Evolutionary conservation across 2,113 vertebrate genomes (phyloP), one percentile per base, ranked within the genome.

Genomic region (Benitochromis conjunctus): DNA sequence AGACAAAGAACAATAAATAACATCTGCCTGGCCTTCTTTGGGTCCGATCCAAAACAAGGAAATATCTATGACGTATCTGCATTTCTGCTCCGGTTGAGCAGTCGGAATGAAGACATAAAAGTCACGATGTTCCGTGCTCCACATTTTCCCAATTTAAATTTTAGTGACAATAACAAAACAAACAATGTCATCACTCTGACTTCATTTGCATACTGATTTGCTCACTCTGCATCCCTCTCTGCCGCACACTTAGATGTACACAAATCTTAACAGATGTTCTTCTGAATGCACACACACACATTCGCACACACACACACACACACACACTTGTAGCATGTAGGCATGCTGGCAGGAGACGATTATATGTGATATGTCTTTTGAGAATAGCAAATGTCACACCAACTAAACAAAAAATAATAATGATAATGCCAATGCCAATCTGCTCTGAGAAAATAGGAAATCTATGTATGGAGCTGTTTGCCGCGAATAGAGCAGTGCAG

Each of bases 1-100:
- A 87, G 94, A 95, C 92, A 95, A 94, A 95, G 93, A 94, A 94
- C 92, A 95, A 94, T 94, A 94, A 94, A 94, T 93, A 94, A 95
- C 95, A 95, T 95, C 95, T 95, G 95, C 93, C 89, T 90, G 92
- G 89, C 90, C 90, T 92, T 92, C 82, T 79, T 82, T 92, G 92
- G 92, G 90, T 91, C 86, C 26, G 79, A 87, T 91, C 90, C 90
- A 90, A 89, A 91, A 82, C 78, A 87, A 85, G 91, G 87, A 91
- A 92, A 92, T 90, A 88, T 92, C 92, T 91, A 82, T 94, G 91
- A 93, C 92, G 88, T 94, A 88, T 94, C 77, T 88, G 84, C 92
- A 82, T 87, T 88, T 91, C 80, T 84, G 85, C 89, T 86, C 84
- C n/a, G 62, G 88, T 82, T 46, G 26, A 91, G 81, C 85, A 91